These are phyloP conservation scores for Drosophila parabipectinata DNA, from an alignment of 1,140 invertebrate species.

Conservation along the genomic window DNA sequence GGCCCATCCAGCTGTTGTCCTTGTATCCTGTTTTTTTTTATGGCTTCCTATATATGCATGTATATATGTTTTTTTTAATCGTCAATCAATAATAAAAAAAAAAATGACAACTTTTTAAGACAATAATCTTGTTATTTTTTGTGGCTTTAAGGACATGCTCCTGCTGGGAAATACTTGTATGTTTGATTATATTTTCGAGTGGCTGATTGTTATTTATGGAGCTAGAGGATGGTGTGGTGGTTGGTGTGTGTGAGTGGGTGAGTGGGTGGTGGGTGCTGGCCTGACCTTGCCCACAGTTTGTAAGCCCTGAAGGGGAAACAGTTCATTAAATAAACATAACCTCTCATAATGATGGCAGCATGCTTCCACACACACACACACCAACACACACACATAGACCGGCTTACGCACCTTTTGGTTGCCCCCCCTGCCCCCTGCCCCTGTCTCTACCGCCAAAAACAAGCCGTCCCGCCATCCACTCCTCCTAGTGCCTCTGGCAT, in stretches of 20 bases:
- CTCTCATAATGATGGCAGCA: conserved; percentile 66
- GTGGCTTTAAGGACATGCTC: background rate
- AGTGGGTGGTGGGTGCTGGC: background rate
- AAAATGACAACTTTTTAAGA: conserved; percentile 15
- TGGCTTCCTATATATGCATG: background rate
- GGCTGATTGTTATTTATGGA: conserved; percentile 45
- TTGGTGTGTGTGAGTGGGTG: background rate
- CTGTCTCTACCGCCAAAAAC: background rate
- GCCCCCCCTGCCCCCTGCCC: background rate
- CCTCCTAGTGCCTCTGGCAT: background rate
- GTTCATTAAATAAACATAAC: conserved; percentile 78
- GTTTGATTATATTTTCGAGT: conserved; percentile 42
- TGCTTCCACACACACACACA: conserved; percentile 2
- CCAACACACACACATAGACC: background rate
- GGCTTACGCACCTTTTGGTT: background rate
- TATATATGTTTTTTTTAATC: conserved; percentile 14
- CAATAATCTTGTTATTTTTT: conserved; percentile 5
- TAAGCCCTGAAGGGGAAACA: conserved; percentile 20
- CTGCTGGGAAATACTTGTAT: conserved; percentile 29
- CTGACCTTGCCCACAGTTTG: conserved; percentile 34
- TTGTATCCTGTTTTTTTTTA: conserved; percentile 4
- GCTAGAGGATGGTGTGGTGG: background rate
- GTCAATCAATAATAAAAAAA: conserved; percentile 35
- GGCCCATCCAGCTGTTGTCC: background rate
- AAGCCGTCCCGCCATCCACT: too few relatives aligned